Evolutionary conservation across 2,888 invertebrate species (phyloP), one percentile per base, ranked within the genome.

Genomic region (Latrodectus hesperus): DNA sequence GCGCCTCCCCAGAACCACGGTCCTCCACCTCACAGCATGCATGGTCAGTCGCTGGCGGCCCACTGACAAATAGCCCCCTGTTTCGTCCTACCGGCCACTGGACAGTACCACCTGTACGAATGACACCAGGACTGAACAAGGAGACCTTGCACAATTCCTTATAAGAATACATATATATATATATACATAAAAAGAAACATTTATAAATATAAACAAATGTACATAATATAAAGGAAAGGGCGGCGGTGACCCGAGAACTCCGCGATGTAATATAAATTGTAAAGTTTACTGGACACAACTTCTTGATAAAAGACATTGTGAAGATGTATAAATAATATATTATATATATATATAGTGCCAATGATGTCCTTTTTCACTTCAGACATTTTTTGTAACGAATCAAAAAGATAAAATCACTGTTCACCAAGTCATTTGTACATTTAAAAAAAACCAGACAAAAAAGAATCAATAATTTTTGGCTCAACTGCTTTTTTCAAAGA

Each of bases 1-100:
- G 75, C 64, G 60, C 96, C 96, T 91, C 96, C 95, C 92, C 94
- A 87, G 60, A 81, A 81, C 26, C 75, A 89, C 68, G 82, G 81
- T 14, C 71, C 94, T 90, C 94, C 95, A 94, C 94, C 94, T 92
- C 94, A 95, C 91, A 94, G 95, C 91, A 90, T 91, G 55, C 91
- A 91, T 53, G 86, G 89, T 26, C 96, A 96, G 79, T 90, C 90
- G 73, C 84, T 90, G 38, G 85, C 90, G 80, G 90, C 90, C 67
- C 90, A 90, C 90, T 90, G 90, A 90, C 90, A 89, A 81, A 87
- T 87, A 81, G 86, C 86, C 86, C 86, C 86, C 81, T 71, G 86
- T 60, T 87, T 87, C 77, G 86, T 87, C 81, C 72, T 87, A 72
- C 86, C 86, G 17, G 68, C 67, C 70, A 74, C 67, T 49, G 86